These are phyloP conservation scores for Hormaphis cornu DNA, from an alignment of 1,140 invertebrate genomes.

Conservation along the genomic window DNA sequence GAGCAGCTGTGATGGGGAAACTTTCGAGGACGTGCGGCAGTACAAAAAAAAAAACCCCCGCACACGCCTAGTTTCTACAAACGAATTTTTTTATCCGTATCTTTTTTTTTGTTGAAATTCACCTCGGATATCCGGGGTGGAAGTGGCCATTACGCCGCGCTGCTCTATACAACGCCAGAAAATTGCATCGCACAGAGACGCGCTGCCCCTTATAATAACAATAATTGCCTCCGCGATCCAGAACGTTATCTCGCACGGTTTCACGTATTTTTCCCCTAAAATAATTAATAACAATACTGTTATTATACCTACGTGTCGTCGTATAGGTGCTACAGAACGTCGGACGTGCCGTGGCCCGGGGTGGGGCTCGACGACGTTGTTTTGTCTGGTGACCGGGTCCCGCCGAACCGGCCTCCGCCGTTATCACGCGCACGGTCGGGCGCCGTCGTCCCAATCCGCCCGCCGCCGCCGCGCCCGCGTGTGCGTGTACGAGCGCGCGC, in stretches of 20 bases:
- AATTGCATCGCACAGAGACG: no score
- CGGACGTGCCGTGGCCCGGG: neutral
- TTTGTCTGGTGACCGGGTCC: conserved; percentile 28
- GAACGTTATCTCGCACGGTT: no score
- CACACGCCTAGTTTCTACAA: no score
- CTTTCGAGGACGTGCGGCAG: no score
- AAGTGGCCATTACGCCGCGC: neutral
- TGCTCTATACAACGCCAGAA: neutral
- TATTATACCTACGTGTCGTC: neutral
- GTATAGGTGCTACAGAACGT: neutral
- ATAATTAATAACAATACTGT: conserved; percentile 7
- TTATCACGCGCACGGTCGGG: no score
- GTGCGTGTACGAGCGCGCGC: neutral
- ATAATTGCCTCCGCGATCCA: no score
- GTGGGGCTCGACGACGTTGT: neutral
- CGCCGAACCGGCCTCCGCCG: neutral
- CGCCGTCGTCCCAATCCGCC: neutral
- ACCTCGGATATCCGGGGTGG: neutral
- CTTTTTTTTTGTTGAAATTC: neutral
- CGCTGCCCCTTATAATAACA: no score
- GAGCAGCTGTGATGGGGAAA: no score
- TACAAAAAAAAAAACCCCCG: no score
- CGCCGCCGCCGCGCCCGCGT: neutral
- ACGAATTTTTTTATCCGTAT: neutral
- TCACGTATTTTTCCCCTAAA: neutral